A percentile compares a stretch with the other conserved stretches of the same genome.
Evolutionary conservation across 92 coral and sea anemone genomes (phyloP).

Genomic region (Palythoa grandis): DNA sequence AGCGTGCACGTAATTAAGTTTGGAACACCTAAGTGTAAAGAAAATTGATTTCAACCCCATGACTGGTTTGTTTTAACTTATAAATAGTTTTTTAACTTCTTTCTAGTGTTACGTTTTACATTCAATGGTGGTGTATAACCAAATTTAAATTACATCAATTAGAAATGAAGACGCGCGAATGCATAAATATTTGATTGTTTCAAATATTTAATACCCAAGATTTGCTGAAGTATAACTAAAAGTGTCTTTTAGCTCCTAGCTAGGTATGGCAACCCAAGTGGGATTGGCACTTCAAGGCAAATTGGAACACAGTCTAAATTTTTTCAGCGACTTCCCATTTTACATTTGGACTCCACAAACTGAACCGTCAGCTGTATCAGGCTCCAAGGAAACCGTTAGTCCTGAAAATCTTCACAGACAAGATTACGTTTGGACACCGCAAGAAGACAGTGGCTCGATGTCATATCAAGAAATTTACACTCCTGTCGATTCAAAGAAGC

Average conservation of each 20-base stretch:
- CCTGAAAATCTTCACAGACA: neutral
- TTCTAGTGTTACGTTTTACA: neutral
- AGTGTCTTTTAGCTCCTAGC: neutral
- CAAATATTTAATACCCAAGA: neutral
- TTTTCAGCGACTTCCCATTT: slow-evolving; percentile 35
- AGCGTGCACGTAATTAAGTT: neutral
- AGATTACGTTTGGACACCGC: neutral
- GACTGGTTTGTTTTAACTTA: neutral
- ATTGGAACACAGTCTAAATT: slow-evolving; percentile 16
- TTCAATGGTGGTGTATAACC: neutral
- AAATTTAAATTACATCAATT: neutral
- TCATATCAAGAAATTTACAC: slow-evolving; percentile 2
- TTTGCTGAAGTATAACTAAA: neutral
- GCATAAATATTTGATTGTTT: neutral
- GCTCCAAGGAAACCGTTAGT: slow-evolving; percentile 17
- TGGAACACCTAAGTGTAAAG: neutral
- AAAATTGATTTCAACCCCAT: neutral
- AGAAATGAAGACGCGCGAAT: neutral
- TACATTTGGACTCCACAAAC: slow-evolving; percentile 40
- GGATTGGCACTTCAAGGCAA: slow-evolving; percentile 42
- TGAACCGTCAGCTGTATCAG: neutral
- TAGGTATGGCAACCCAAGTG: slow-evolving; percentile 34
- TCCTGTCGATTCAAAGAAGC: neutral
- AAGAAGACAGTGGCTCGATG: neutral
- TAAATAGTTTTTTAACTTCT: neutral